These are phyloP conservation scores for Odontocolon sp. DNA, from an alignment of 2,888 invertebrate species.

Conservation along the genomic window DNA sequence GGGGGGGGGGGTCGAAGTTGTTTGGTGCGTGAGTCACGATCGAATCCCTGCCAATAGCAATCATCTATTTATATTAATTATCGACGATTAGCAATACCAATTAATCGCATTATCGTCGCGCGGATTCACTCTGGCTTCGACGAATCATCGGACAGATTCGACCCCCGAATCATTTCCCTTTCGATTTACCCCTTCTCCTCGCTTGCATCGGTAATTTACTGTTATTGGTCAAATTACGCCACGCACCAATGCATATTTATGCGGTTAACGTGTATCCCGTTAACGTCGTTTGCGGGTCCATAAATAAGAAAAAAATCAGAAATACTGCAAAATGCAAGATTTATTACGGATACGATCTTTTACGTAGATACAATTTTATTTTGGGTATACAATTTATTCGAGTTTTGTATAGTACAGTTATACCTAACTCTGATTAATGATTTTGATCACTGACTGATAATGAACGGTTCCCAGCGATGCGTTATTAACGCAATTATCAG, in stretches of 20 bases:
- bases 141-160: slow-evolving; percentile 39
- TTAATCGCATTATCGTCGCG: slow-evolving; percentile 79
- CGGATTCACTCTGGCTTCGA: slow-evolving; percentile 46
- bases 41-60: slow-evolving; percentile 76
- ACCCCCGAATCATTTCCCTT: slow-evolving; percentile 19
- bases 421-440: background rate
- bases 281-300: no score
- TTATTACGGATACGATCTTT: no score
- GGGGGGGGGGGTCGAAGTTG: background rate
- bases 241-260: slow-evolving; percentile 80
- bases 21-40: slow-evolving; percentile 56
- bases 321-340: no score
- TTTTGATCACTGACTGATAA: slow-evolving; percentile 47
- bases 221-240: slow-evolving; percentile 80
- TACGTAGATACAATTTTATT: no score
- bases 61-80: slow-evolving; percentile 81
- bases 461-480: slow-evolving; percentile 23
- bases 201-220: slow-evolving; percentile 78
- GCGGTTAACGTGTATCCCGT: no score
- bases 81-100: slow-evolving; percentile 80
- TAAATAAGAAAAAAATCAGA: no score
- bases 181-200: slow-evolving; percentile 13
- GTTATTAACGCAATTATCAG: no score
- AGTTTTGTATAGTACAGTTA: no score
- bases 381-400: no score